Base-by-base conservation (phyloP, 1,140 invertebrate species). In the Dermatophagoides farinae region DNA sequence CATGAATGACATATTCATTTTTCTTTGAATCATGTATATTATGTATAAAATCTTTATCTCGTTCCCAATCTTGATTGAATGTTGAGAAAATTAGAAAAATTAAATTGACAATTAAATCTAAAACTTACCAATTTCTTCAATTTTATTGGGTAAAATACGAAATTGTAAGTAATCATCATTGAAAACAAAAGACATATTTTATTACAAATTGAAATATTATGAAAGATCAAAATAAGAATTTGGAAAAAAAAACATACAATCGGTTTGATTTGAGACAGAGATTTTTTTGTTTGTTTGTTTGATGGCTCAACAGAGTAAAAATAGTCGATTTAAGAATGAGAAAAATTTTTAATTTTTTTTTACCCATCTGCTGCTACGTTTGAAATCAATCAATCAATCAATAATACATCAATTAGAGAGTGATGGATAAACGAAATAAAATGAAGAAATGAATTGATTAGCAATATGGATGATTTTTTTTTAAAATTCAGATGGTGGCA, bases 401-500 rank as follows among this genome's bases (percentile, higher is more conserved):
- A 22, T 22, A 11, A 49, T 49, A 11, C 9, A 49, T 49, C 9
- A 49, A 54, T 10, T 10, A n/a, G n/a, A n/a, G n/a, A n/a, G n/a
- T n/a, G n/a, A n/a, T n/a, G n/a, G n/a, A n/a, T n/a, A n/a, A n/a
- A n/a, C n/a, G n/a, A n/a, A n/a, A n/a, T n/a, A n/a, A n/a, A n/a
- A n/a, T n/a, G n/a, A n/a, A n/a, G n/a, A n/a, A n/a, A n/a, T n/a
- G n/a, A n/a, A n/a, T n/a, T n/a, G n/a, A n/a, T n/a, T n/a, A n/a
- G n/a, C n/a, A 47, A 47, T 20, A 47, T 20, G n/a, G 22, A 47
- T n/a, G n/a, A n/a, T n/a, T n/a, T n/a, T n/a, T n/a, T 47, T 47
- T 47, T 9, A 47, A n/a, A 55, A 25, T 25, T 55, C 53, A n/a
- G 53, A n/a, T n/a, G 53, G 53, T 23, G 90, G 91, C 90, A 95